Conservation (phyloP, 2,797 vertebrate genomes). For the Scolopax rusticola region DNA sequence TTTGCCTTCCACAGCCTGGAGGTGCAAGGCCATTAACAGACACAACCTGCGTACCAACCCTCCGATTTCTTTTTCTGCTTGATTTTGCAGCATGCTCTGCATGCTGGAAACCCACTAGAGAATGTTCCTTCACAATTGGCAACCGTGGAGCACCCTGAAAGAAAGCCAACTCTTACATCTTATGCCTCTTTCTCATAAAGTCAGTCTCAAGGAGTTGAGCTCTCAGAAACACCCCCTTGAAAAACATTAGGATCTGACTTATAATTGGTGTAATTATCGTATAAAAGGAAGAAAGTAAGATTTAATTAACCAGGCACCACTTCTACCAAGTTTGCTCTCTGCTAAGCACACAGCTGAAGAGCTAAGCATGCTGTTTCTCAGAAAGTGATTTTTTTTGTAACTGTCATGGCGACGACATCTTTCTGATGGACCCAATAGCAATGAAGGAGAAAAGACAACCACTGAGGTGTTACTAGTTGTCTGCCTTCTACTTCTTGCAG, state of each 20-base stretch:
- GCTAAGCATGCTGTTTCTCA: background rate
- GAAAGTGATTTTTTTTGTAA: background rate
- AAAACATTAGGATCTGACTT: constrained; percentile 38
- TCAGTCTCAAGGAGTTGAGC: background rate
- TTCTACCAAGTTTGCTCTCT: background rate
- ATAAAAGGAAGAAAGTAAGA: constrained; percentile 24
- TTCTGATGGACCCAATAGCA: background rate
- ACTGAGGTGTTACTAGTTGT: background rate
- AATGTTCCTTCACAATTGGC: background rate
- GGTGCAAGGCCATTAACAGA: background rate
- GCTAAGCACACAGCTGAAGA: constrained; percentile 17
- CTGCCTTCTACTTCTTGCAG: background rate
- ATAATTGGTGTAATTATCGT: constrained; percentile 32
- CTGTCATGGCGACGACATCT: background rate
- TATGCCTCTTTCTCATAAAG: background rate
- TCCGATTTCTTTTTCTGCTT: background rate
- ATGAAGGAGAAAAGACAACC: constrained; percentile 1
- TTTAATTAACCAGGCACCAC: background rate
- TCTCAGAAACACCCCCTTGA: background rate
- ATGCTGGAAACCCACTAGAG: background rate
- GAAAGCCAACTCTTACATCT: background rate
- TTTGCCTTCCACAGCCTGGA: background rate
- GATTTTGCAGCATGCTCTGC: no score
- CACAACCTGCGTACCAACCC: background rate
- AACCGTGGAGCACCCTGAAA: background rate